These are phyloP conservation scores for Sphecodes monilicornis DNA, from an alignment of 2,888 invertebrate genomes.

Conservation along the genomic window DNA sequence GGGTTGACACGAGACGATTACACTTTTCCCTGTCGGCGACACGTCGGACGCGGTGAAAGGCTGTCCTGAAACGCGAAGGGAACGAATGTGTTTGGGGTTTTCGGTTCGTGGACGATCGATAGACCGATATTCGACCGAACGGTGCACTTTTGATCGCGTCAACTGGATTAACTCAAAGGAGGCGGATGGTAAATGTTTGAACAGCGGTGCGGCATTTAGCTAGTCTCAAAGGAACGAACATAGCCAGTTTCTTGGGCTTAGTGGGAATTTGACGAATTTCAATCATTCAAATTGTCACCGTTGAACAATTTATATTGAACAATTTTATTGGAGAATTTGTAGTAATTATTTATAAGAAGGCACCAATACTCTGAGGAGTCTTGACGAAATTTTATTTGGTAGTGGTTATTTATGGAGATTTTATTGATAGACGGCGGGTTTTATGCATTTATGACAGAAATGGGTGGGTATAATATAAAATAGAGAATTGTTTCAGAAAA, in stretches of 20 bases:
- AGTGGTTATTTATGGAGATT: no score
- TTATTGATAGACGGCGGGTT: no score
- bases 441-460: no score
- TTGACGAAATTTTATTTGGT: no score
- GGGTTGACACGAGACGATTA: slow-evolving; percentile 39
- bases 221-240: background rate
- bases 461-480: no score
- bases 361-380: no score
- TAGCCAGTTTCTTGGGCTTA: background rate
- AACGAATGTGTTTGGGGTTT: slow-evolving; percentile 4
- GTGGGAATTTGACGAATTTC: background rate
- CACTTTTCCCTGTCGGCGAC: slow-evolving; percentile 37
- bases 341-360: background rate
- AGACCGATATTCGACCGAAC: background rate
- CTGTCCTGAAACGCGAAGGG: background rate
- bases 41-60: slow-evolving; percentile 26
- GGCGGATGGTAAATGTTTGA: slow-evolving; percentile 8
- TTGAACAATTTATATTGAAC: background rate
- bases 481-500: no score
- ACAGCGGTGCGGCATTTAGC: background rate
- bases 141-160: slow-evolving; percentile 25
- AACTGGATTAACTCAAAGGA: background rate
- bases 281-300: background rate
- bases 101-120: background rate
- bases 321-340: background rate